A percentile compares a stretch with the other conserved stretches of the same genome.
Evolutionary conservation across 2,888 invertebrate species (phyloP).

Genomic region (Drosophila demipolita): DNA sequence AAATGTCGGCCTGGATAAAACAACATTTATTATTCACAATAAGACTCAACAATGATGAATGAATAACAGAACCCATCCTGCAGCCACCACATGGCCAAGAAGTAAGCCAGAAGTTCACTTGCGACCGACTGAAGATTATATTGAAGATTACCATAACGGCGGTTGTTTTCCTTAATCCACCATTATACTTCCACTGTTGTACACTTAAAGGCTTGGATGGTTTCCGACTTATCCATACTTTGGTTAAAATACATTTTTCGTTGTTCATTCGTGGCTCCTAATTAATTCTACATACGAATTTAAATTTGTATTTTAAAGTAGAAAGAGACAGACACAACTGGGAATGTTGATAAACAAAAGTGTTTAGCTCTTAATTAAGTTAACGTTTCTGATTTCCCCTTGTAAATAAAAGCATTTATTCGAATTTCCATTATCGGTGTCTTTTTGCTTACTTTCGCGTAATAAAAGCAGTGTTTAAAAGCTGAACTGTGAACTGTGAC

Average conservation of each 20-base stretch:
- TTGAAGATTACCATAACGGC: slow-evolving; percentile 47
- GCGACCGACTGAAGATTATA: slow-evolving; percentile 45
- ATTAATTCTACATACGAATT: background rate
- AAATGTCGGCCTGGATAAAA: slow-evolving; percentile 71
- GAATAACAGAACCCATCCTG: slow-evolving; percentile 39
- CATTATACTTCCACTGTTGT: background rate
- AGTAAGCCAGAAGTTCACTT: slow-evolving; percentile 39
- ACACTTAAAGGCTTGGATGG: background rate
- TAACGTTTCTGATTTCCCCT: slow-evolving; percentile 58
- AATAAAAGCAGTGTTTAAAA: background rate
- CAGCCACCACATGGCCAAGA: slow-evolving; percentile 7
- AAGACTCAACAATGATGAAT: slow-evolving; percentile 69
- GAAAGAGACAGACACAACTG: background rate
- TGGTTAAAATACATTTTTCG: background rate
- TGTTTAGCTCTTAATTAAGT: slow-evolving; percentile 43
- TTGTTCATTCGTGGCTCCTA: slow-evolving; percentile 3
- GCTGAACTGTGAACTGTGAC: background rate
- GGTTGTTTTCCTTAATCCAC: slow-evolving; percentile 11
- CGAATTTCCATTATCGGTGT: slow-evolving; percentile 43
- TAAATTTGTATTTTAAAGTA: too few relatives aligned
- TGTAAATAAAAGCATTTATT: slow-evolving; percentile 56
- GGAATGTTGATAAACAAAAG: slow-evolving; percentile 1
- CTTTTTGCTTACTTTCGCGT: background rate
- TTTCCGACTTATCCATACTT: background rate
- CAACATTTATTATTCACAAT: slow-evolving; percentile 72